Percentiles rank a stretch among this genome's conserved stretches.
Evolutionary conservation across 2,797 vertebrate species (phyloP).

Genomic region (Fratercula arctica): DNA sequence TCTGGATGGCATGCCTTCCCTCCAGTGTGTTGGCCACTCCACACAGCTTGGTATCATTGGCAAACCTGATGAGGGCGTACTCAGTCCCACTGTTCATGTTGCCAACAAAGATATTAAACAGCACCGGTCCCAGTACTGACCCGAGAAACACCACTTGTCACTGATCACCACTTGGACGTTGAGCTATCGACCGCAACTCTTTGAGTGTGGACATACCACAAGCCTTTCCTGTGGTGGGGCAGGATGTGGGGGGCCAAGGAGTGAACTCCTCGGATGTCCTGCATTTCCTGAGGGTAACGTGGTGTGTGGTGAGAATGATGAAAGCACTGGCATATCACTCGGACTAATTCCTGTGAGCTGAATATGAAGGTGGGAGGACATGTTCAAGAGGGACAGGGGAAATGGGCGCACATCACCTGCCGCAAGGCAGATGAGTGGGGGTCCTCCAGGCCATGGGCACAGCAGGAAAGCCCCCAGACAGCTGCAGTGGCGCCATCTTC

Average conservation of each 20-base stretch:
- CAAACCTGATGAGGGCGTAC: neutral
- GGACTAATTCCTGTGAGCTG: neutral
- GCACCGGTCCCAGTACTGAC: neutral
- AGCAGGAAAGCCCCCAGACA: neutral
- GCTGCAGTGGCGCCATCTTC: accelerated
- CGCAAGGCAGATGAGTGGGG: accelerated
- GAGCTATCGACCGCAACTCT: neutral
- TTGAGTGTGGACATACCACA: neutral
- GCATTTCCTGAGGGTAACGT: accelerated
- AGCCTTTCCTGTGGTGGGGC: accelerated
- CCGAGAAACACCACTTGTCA: neutral
- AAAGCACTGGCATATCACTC: accelerated
- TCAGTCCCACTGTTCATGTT: neutral
- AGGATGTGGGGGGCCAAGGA: accelerated
- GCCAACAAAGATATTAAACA: neutral
- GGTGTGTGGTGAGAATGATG: accelerated
- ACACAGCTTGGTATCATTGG: neutral
- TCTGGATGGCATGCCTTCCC: neutral
- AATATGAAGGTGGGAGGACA: neutral
- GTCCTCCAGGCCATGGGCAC: neutral
- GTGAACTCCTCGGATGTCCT: neutral
- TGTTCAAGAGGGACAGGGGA: accelerated
- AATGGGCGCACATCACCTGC: neutral
- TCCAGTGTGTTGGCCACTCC: no score
- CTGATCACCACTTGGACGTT: neutral